These are phyloP conservation scores for Leptothorax acervorum DNA, from an alignment of 2,888 invertebrate genomes.

Conservation along the genomic window DNA sequence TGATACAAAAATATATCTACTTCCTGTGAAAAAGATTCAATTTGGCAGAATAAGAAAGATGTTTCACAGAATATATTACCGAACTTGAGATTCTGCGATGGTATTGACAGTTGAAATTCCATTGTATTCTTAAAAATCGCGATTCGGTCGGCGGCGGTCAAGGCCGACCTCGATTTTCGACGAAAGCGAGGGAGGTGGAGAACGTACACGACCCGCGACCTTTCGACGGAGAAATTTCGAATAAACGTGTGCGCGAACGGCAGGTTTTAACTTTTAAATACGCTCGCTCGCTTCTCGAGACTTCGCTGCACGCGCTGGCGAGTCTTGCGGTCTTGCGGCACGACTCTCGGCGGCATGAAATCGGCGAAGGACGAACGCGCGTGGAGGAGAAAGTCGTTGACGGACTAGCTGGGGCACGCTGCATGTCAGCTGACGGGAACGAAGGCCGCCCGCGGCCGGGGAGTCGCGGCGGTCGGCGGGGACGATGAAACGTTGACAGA, in stretches of 20 bases:
- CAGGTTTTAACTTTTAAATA: conserved; percentile 22
- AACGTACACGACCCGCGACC: conserved; percentile 53
- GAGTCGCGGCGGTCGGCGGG: too few relatives aligned
- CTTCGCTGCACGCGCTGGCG: not conserved
- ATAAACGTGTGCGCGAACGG: conserved; percentile 13
- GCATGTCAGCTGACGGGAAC: conserved; percentile 69
- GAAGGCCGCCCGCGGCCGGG: conserved; percentile 51
- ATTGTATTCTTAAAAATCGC: not conserved
- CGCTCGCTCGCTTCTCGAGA: not conserved
- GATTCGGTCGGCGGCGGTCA: not conserved
- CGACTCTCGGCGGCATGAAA: conserved; percentile 56
- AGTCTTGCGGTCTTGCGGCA: not conserved
- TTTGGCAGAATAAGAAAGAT: not conserved
- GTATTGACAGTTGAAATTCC: not conserved
- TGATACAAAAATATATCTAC: not conserved
- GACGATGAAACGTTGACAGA: not conserved
- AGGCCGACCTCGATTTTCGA: conserved; percentile 63
- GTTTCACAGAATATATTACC: not conserved
- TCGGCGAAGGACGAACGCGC: conserved; percentile 44
- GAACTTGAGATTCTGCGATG: not conserved
- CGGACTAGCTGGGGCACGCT: conserved; percentile 52
- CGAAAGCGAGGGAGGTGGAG: conserved; percentile 68
- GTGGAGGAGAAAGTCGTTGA: conserved; percentile 67
- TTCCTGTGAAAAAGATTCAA: not conserved
- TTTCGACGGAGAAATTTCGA: conserved; percentile 59